phyloP scores from a whole-genome alignment of 2,113 vertebrate species.

The Urocitellus parryii region DNA sequence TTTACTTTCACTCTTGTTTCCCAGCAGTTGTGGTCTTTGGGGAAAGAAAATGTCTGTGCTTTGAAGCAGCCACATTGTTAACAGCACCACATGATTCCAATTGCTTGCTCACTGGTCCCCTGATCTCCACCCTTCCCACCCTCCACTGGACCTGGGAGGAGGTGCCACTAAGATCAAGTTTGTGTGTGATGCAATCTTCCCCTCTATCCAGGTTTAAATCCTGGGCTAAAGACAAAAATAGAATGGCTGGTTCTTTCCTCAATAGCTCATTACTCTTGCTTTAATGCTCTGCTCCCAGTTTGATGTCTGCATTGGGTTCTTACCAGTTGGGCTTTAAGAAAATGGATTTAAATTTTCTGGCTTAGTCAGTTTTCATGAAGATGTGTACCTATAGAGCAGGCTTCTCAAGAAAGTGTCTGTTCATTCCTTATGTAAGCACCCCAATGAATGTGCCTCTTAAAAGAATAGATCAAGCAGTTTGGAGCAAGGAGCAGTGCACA shows the following conservation, averaged over 20 bases:
- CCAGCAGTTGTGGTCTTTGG: too few relatives aligned
- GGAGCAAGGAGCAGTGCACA: neutral
- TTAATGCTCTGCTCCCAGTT: neutral
- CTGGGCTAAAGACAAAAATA: neutral
- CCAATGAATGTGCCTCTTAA: neutral
- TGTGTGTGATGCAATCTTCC: neutral
- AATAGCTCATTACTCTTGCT: neutral
- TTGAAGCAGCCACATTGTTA: neutral
- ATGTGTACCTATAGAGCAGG: neutral
- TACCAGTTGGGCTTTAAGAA: neutral
- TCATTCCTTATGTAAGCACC: neutral
- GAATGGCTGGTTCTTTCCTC: neutral
- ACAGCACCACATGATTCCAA: neutral
- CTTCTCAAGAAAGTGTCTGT: conserved; percentile 19
- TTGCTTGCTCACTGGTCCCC: neutral
- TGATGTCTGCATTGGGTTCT: neutral
- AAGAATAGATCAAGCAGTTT: neutral
- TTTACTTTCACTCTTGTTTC: neutral
- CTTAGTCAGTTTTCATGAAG: conserved; percentile 52
- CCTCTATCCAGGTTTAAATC: neutral
- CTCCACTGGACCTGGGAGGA: neutral
- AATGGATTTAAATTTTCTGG: neutral
- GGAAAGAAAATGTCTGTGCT: neutral
- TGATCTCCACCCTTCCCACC: neutral
- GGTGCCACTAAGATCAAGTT: neutral